Conservation (phyloP, 2,888 invertebrate species). For the Tetragonula carbonaria region DNA sequence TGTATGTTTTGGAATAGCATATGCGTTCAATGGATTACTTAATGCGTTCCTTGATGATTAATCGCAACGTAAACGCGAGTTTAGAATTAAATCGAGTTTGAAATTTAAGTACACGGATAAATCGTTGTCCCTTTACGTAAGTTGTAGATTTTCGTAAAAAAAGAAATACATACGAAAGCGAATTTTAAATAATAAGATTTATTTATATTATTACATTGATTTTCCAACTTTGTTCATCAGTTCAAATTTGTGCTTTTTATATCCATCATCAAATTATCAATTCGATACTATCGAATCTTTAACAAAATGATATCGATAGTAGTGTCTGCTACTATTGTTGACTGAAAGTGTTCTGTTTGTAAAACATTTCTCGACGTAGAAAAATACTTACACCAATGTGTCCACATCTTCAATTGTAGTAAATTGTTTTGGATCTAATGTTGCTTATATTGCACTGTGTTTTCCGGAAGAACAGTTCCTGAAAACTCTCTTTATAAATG, state of each 20-base stretch:
- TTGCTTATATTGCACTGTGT: constrained; percentile 1
- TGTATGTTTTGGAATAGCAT: neutral
- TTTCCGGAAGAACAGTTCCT: neutral
- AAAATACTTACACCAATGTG: neutral
- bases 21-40: neutral
- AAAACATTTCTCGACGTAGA: constrained; percentile 31
- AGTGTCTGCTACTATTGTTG: constrained; percentile 45
- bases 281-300: constrained; percentile 23
- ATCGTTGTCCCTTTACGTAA: neutral
- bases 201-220: neutral
- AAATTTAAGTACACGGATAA: neutral
- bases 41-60: neutral
- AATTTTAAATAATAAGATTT: neutral
- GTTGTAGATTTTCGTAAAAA: neutral
- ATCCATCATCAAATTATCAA: neutral
- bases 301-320: constrained; percentile 13
- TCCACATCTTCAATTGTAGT: neutral
- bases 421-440: constrained; percentile 21
- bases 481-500: constrained; percentile 44
- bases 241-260: neutral
- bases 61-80: neutral
- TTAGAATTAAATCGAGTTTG: neutral
- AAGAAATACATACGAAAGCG: neutral
- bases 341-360: constrained; percentile 28
- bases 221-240: neutral